Base-by-base conservation (phyloP, 1,140 invertebrate genomes). In the Drosophila pruinosa region DNA sequence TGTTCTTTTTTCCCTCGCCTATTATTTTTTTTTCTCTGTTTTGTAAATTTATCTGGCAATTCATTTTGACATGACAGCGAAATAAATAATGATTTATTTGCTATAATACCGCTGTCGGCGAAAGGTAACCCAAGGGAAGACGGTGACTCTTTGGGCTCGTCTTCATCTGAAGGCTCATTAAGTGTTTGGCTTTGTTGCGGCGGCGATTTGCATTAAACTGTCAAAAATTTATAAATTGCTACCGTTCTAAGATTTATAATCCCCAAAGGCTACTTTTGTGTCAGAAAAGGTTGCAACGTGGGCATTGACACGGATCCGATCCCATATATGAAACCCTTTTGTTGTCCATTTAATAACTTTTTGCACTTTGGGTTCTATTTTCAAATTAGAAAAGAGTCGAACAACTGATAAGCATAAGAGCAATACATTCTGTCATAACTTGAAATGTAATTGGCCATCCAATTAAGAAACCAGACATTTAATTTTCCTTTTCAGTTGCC, bases 41-140 rank as follows among this genome's bases (percentile, higher is more conserved):
- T 58, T 41, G 15, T 34, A 53, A 62, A 62, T 62, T 64, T 74
- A 80, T 71, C 58, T 50, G 45, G 71, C 67, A 61, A 70, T 68
- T 77, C 57, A 73, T 59, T 85, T 77, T 75, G 73, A 83, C 79
- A 72, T 69, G 71, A 75, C 48, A 61, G 41, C 53, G 47, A 85
- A 86, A 86, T 88, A 78, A 88, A 88, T 88, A 81, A 88, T 86
- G 82, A 86, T 88, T 88, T 86, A 86, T 88, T 68, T 68, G 17
- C 31, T 7, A 31, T 39, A 57, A 45, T 62, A 57, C 38, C 26
- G 50, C 75, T 73, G 59, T 53, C 59, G 28, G 39, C 58, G 26
- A 50, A 78, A 69, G 64, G 53, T 76, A 38, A 22, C 43, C 36
- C 57, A 3, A 10, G 47, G 43, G 31, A 19, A 24, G 15, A 57